Evolutionary conservation across 2,113 vertebrate species (phyloP).

Genomic region (Dryoscopus gambensis): DNA sequence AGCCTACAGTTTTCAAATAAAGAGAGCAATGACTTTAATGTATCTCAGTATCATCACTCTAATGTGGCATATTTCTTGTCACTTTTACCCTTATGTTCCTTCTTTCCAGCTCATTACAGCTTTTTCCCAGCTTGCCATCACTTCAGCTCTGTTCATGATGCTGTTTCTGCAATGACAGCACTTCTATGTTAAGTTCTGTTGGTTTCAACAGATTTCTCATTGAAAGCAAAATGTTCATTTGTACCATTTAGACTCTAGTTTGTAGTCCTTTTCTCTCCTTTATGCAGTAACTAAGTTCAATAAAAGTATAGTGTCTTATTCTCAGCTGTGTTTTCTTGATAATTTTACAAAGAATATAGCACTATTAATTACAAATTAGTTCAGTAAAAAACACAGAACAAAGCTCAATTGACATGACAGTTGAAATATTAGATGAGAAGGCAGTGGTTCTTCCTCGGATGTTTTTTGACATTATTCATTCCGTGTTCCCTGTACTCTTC

Average conservation of each 20-base stretch:
- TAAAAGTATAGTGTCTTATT: not conserved
- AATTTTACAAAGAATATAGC: not conserved
- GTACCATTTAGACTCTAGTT: not conserved
- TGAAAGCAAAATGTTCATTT: not conserved
- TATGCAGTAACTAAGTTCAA: not conserved
- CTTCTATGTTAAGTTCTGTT: not conserved
- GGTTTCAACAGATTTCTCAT: not conserved
- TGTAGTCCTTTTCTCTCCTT: not conserved
- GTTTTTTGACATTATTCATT: not conserved
- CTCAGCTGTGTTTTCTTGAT: not conserved
- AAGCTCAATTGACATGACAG: not conserved
- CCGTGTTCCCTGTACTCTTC: not conserved
- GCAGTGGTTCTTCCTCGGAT: not conserved
- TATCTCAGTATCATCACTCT: not conserved
- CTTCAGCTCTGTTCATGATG: not conserved
- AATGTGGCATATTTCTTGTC: not conserved
- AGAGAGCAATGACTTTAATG: not conserved
- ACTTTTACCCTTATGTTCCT: not conserved
- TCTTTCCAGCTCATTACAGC: slow-evolving; percentile 8
- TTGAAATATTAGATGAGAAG: not conserved
- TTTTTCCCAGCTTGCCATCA: not conserved
- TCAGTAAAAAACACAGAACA: not conserved
- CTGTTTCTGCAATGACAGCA: not conserved
- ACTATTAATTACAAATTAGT: not conserved
- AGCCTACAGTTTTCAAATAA: not conserved